Evolutionary conservation across 2,113 vertebrate genomes (phyloP).

Genomic region (Promerops cafer): DNA sequence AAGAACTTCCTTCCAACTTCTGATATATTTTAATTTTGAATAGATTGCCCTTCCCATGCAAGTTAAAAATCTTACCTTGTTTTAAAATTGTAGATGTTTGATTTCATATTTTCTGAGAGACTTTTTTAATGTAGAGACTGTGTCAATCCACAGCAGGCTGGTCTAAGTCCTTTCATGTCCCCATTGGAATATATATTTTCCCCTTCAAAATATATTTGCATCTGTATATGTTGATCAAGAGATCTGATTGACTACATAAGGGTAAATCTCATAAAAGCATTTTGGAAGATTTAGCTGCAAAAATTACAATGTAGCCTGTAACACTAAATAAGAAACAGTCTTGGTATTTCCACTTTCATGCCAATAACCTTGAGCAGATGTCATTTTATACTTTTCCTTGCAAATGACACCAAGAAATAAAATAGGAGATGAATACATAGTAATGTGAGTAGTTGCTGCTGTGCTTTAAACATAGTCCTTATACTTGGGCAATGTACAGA

Average conservation of each 20-base stretch:
- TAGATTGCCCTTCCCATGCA: neutral
- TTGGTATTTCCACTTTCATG: neutral
- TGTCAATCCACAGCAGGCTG: neutral
- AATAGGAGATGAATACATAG: neutral
- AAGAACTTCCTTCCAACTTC: neutral
- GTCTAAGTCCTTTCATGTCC: neutral
- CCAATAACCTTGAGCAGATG: neutral
- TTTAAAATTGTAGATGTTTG: neutral
- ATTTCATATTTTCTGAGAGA: neutral
- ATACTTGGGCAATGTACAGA: neutral
- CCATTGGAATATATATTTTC: neutral
- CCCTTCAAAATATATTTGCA: neutral
- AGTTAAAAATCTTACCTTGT: constrained; percentile 19
- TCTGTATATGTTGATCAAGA: neutral
- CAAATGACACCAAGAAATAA: neutral
- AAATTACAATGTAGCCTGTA: neutral
- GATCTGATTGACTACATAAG: neutral
- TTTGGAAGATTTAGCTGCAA: neutral
- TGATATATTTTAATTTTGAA: neutral
- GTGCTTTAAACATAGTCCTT: neutral
- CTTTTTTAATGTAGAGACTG: neutral
- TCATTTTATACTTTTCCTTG: neutral
- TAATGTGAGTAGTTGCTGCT: neutral
- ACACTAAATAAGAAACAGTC: neutral
- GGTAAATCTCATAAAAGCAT: neutral